Base-by-base conservation (phyloP, 2,797 vertebrate species). In the Podarcis siculus region DNA sequence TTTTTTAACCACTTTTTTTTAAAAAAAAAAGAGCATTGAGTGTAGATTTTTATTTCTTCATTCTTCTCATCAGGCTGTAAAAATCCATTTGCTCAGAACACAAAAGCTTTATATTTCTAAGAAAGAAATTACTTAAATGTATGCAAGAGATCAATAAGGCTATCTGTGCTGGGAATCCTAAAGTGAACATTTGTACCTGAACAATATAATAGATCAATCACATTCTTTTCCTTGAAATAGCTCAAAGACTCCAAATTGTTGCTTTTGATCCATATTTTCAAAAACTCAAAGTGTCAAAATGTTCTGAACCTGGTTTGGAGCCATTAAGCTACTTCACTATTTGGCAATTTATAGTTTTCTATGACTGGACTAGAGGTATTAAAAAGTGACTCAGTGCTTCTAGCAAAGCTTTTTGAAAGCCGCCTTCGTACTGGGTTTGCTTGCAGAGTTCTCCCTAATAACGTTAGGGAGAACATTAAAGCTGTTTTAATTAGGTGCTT, bases 21-120 rank as follows among this genome's bases (percentile, higher is more conserved):
- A 72, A 67, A 42, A 1, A 13, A 49, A 49, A 49, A 55, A 32
- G 30, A 76, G 61, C 55, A 73, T 66, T 8, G 61, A 19, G 5
- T 79, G 55, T 69, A 69, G 55, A 86, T 23, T 23, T 73, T 82
- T 71, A 21, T 89, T 72, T 72, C 49, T 86, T 35, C n/a, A 66
- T 32, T 58, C 25, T 35, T 45, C 1, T 37, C n/a, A 42, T 66
- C 55, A 12, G 10, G 21, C 39, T 87, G 55, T 64, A 79, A 87
- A 82, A 87, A 83, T 83, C 85, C 2, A 79, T 90, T 87, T 90
- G 17, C 49, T 64, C n/a, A 83, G 69, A 82, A 64, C 15, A 72
- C 27, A 82, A 23, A 66, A 12, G n/a, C 45, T 89, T 30, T 64
- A 71, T 66, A 61, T 83, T 37, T 66, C 39, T 83, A 32, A 49